Evolutionary conservation across 2,888 invertebrate species (phyloP), one percentile per base, ranked within the genome.

Genomic region (Tridacna crocea): DNA sequence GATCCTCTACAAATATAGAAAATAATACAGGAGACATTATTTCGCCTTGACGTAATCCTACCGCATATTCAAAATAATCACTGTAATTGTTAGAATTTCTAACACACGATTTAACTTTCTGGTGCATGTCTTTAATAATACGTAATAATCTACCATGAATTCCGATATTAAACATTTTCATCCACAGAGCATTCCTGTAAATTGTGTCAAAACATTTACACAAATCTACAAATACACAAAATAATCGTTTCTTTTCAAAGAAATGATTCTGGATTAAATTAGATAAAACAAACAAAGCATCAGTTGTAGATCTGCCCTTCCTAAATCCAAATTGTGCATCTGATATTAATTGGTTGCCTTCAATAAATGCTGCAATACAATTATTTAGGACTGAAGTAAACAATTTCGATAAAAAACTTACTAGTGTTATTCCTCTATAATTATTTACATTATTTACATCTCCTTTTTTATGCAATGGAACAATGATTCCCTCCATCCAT

Each of bases 1-100:
- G 24, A 24, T 75, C 60, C 24, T 75, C 63, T 15, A 75, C 47
- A 36, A 63, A 75, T 27, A 74, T 1, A 51, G 47, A 1, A 47
- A 72, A 72, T 8, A 72, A n/a, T 12, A 24, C 51, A 24, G 55
- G 13, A 4, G 63, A 63, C 10, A 19, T 63, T n/a, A 47, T 22
- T 47, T 13, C 63, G n/a, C 63, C 60, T 22, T 75, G 75, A 47
- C 26, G 0, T 61, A 47, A 46, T 8, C 75, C 60, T 4, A 46
- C 46, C 15, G 61, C 27, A 22, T 26, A 63, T 36, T 61, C 26
- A 46, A 75, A 60, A 26, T 12, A 61, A 12, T 60, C 61, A 15
- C 36, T 10, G 26, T 22, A 17, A 51, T 8, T 22, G 15, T 66
- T 36, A 0, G 1, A 6, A 8, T 24, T 0, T 72, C 17, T 72